Evolutionary conservation across 2,113 vertebrate species (phyloP), one percentile per base, ranked within the genome.

Genomic region (Sardina pilchardus): DNA sequence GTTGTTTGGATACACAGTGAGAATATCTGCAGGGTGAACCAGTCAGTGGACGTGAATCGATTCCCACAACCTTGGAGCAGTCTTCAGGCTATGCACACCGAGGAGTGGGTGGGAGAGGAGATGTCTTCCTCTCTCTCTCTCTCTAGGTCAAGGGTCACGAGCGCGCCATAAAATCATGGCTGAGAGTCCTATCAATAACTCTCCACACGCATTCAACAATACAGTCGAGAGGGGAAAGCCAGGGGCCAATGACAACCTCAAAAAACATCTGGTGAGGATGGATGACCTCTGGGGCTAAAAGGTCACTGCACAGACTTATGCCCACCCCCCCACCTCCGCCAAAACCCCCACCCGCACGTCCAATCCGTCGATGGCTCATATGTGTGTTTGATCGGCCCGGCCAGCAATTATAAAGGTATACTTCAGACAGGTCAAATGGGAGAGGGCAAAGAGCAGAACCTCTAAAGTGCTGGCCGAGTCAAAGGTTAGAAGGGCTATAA

Each of bases 141-240:
- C 90, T 90, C 86, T 86, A 89, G 93, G 93, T 93, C 93, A 95
- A 93, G 94, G 94, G 94, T 95, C 91, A 92, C 88, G 90, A 93
- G 90, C 91, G 89, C 90, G 92, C 92, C 93, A 95, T 95, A 93
- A 95, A 94, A 94, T 94, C 93, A 94, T 93, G 93, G 91, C 87
- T 86, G 71, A 84, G 88, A 78, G 26, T 36, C 43, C 90, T 91
- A 95, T 95, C 94, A 95, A 95, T 96, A 95, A 94, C 86, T 78
- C 56, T 86, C 82, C 92, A 94, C 94, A 93, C 92, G 92, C 93
- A 91, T 92, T 92, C 90, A 16, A 36, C 93, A 91, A 92, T 95
- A 95, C 93, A 94, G 93, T 95, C 94, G 92, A 90, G 91, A 88
- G 89, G 87, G 89, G 86, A 85, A 86, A 86, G 88, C 90, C 90